Base-by-base conservation (phyloP, 2,797 vertebrate species). In the Sparidentex hasta region DNA sequence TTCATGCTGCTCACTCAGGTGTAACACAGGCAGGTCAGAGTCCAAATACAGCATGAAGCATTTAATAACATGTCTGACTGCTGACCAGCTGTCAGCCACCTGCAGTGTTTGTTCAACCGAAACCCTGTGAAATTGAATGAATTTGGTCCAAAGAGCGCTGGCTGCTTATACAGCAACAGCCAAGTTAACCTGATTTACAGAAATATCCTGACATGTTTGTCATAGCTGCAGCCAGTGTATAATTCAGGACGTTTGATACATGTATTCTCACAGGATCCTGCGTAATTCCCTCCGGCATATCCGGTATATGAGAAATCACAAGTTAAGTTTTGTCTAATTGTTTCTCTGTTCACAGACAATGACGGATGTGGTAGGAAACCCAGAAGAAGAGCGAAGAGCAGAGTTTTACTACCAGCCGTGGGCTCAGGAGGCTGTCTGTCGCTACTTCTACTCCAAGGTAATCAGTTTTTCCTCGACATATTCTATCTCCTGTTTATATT, bases 381-480 rank as follows among this genome's bases (percentile, higher is more conserved):
- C 98, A 0, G 98, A 99, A 88, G 98, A 99, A 85, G 98, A 99
- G 81, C 96, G 98, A 9, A 94, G 97, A 90, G 98, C 98, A 0
- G 98, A 99, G 93, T 99, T 99, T 91, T 99, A 99, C 94, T 99
- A 98, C 95, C 98, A 99, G 93, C 98, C 98, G 0, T 99, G 98
- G 98, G 98, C 98, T 71, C 98, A 99, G 93, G 98, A 99, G 87
- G 98, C 98, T 0, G 98, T 99, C 65, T 99, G 98, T 91, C 96
- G 98, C 80, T 99, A 99, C 92, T 99, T 99, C 93, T 99, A 98
- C 94, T 99, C 98, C 72, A 99, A 99, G 97, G 98, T 99, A 90
- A 86, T 27, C 18, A 1, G 0, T 25, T 38, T 17, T 50, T 63
- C 7, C 16, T 52, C 33, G 33, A 17, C 21, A 8, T 3, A 1